A percentile compares a stretch with the other conserved stretches of the same genome.
Conservation (phyloP, 1,140 invertebrate genomes). For the Goniozus legneri region DNA sequence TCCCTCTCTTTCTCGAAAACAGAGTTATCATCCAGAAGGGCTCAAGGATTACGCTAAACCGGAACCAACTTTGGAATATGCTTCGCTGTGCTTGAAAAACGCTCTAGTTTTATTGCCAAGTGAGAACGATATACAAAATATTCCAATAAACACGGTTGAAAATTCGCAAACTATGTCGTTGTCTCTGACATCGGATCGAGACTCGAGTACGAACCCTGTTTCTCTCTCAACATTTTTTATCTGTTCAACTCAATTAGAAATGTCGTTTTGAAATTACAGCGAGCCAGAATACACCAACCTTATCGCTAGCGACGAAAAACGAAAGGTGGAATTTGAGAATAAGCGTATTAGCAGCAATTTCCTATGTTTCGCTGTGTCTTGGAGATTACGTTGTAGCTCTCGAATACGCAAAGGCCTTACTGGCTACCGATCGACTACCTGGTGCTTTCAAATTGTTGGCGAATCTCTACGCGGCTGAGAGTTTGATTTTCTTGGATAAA, state of each 20-base stretch:
- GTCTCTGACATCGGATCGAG: constrained; percentile 31
- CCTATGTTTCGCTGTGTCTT: constrained; percentile 81
- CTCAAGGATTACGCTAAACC: constrained; percentile 80
- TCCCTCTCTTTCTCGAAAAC: constrained; percentile 58
- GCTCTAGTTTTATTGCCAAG: constrained; percentile 64
- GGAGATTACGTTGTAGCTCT: constrained; percentile 81
- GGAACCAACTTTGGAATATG: constrained; percentile 86
- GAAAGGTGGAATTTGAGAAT: constrained; percentile 57
- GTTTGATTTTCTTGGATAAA: constrained; percentile 79
- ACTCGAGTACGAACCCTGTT: constrained; percentile 23
- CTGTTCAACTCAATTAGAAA: background rate
- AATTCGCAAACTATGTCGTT: constrained; percentile 32
- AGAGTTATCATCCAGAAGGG: constrained; percentile 59
- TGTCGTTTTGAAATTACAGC: too few species aligned
- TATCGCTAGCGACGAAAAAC: constrained; percentile 31
- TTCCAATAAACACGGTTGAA: constrained; percentile 27
- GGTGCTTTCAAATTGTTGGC: constrained; percentile 72
- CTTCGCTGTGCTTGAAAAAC: constrained; percentile 81
- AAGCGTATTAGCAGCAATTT: constrained; percentile 72
- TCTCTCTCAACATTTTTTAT: too few species aligned
- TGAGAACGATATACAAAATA: constrained; percentile 31
- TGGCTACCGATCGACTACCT: constrained; percentile 64
- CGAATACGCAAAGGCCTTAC: constrained; percentile 68
- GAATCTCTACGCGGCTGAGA: constrained; percentile 86
- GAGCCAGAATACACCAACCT: constrained; percentile 25